Evolutionary conservation across 2,113 vertebrate species (phyloP).

Genomic region (Axis porcinus): DNA sequence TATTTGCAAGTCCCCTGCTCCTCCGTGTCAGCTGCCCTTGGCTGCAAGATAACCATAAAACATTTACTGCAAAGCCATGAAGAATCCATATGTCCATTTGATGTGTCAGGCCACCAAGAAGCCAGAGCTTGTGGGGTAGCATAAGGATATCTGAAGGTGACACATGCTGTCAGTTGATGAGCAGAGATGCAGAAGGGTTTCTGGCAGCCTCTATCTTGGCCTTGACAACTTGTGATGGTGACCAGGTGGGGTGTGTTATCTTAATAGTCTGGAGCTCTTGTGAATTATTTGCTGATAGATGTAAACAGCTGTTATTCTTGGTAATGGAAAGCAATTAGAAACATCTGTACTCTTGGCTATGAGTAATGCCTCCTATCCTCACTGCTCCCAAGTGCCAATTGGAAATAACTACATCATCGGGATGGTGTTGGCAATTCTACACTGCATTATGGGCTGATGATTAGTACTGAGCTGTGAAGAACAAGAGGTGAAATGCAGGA

Average conservation of each 20-base stretch:
- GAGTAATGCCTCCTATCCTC: constrained; percentile 91
- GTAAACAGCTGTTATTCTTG: constrained; percentile 99
- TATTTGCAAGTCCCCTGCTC: constrained; percentile 70
- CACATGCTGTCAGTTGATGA: constrained; percentile 84
- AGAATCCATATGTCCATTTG: constrained; percentile 85
- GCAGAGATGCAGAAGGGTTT: constrained; percentile 85
- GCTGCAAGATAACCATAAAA: constrained; percentile 78
- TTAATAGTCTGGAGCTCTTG: constrained; percentile 98
- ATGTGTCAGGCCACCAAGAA: constrained; percentile 85
- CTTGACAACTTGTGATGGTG: constrained; percentile 93
- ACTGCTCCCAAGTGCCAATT: constrained; percentile 93
- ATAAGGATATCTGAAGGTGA: constrained; percentile 95
- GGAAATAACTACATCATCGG: constrained; percentile 98
- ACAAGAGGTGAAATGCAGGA: constrained; percentile 80
- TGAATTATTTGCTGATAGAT: constrained; percentile 99
- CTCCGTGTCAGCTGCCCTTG: constrained; percentile 77
- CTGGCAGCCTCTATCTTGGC: constrained; percentile 85
- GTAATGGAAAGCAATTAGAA: constrained; percentile 99
- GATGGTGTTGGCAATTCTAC: constrained; percentile 81
- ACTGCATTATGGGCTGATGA: constrained; percentile 81
- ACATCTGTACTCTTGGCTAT: constrained; percentile 99
- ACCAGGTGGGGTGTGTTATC: constrained; percentile 99
- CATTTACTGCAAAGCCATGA: constrained; percentile 83
- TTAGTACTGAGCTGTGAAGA: constrained; percentile 95
- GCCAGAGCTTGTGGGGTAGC: constrained; percentile 81